Base-by-base conservation (phyloP, 2,888 invertebrate genomes). In the Drosophila helvetica region DNA sequence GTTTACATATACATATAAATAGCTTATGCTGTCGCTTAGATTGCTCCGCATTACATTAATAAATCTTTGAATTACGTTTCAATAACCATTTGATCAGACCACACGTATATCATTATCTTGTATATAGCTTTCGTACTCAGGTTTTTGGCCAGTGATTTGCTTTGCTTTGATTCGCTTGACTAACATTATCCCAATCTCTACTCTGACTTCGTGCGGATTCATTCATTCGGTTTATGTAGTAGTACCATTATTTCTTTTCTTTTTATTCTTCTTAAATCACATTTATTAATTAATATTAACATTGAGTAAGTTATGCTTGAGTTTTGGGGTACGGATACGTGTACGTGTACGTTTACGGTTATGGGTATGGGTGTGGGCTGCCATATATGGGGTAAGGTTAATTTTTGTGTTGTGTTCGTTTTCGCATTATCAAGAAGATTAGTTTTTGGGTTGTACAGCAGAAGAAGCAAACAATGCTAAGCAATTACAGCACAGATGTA, bases 201-300 rank as follows among this genome's bases (percentile, higher is more conserved):
- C 2, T 70, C 65, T 73, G 68, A 73, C 60, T 81, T 70, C 60
- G n/a, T 42, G 15, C 2, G 38, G n/a, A n/a, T 53, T 55, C 33
- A 51, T 61, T 55, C 42, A 53, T 58, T 59, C 57, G 54, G 48
- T 71, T 71, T 80, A 73, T 79, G 82, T 78, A 80, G 83, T 80
- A 80, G 83, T 80, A 80, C 84, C 80, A 71, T 83, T 74, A 69
- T 81, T 80, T 79, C 75, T 60, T 56, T 70, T 63, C 27, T 10
- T 50, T 68, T 71, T 71, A 71, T 71, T 71, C 63, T 83, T 72
- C 84, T 83, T 86, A 86, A 86, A 86, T 86, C 85, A 86, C 85
- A 86, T 88, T 88, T 88, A 86, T 86, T 85, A 85, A 69, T 80
- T 78, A 77, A 74, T 80, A 78, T 81, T 85, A 84, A 84, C 83